Base-by-base conservation (phyloP, 1,140 invertebrate genomes). In the Mylabris phalerata region DNA sequence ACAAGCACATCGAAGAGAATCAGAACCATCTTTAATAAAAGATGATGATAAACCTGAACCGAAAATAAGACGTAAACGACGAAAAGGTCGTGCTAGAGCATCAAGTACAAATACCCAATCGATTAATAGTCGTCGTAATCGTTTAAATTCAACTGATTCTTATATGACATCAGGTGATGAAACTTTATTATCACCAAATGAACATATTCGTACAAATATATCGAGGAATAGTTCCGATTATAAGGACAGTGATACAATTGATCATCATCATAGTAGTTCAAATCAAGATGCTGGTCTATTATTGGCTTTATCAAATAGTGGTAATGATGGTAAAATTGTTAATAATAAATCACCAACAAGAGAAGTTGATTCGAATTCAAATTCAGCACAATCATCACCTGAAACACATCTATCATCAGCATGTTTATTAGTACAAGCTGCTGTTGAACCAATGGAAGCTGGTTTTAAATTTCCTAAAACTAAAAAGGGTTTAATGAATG, bases 381-480 rank as follows among this genome's bases (percentile, higher is more conserved):
- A 72, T 67, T 73, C 72, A 3, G 64, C 66, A 9, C 68, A 71
- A 56, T 82, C 80, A 0, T 82, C 81, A 2, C 81, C 82, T 0
- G 77, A 82, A 27, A 82, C 82, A 1, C 81, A 81, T 0, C 56
- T 84, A 1, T 83, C 81, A 0, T 88, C 88, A 1, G 87, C 88
- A 1, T 90, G 88, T 69, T 71, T 90, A 2, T 67, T 92, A 13
- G 87, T 90, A 2, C 88, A 89, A 50, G 88, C 89, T 0, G 88
- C 88, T 1, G 88, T 90, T 6, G 88, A 87, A 3, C 88, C 88
- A 0, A 71, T 91, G 0, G 86, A 87, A 45, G 84, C 82, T 3
- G 83, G 81, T 11, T 91, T 90, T 68, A 90, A 90, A 72, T 87
- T 93, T 71, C 89, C 90, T 0, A 95, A 95, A 77, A 95, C 92